phyloP scores from a whole-genome alignment of 2,113 vertebrate species.

The Calidris pugnax region DNA sequence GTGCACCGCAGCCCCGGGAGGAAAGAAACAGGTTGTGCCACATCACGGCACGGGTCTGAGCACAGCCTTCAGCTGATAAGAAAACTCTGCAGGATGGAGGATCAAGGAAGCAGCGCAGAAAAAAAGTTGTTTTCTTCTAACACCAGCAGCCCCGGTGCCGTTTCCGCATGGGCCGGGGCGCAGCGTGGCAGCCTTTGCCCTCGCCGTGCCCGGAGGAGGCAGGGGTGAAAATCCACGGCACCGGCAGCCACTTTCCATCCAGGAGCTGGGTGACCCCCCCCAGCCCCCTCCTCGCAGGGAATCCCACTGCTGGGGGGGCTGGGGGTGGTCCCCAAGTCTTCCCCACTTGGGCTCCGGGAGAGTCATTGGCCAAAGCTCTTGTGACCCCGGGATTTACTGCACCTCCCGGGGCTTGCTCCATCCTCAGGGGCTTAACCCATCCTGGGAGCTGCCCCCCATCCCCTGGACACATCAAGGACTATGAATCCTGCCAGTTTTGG shows the following conservation, averaged over 20 bases:
- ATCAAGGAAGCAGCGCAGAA: background rate
- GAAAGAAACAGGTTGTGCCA: background rate
- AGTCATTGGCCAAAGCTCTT: background rate
- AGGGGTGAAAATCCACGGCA: background rate
- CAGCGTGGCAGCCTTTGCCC: background rate
- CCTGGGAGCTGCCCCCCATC: too few species aligned
- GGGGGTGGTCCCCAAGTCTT: background rate
- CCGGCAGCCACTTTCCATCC: background rate
- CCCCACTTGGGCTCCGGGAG: rapidly evolving
- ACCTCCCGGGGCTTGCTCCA: too few species aligned
- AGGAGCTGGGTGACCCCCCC: rapidly evolving
- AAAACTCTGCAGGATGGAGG: background rate
- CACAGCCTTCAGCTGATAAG: background rate
- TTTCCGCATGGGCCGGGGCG: background rate
- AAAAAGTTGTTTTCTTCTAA: too few species aligned
- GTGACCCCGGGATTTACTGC: too few species aligned
- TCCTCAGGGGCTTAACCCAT: too few species aligned
- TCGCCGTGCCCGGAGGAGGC: rapidly evolving
- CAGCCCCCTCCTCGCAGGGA: rapidly evolving
- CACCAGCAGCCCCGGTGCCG: rapidly evolving
- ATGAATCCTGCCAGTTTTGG: rapidly evolving
- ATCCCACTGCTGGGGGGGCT: background rate
- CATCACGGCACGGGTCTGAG: background rate
- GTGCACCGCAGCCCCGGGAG: rapidly evolving
- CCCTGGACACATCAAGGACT: background rate